Conservation (phyloP, 2,888 invertebrate species). For the Lobophora halterata region DNA sequence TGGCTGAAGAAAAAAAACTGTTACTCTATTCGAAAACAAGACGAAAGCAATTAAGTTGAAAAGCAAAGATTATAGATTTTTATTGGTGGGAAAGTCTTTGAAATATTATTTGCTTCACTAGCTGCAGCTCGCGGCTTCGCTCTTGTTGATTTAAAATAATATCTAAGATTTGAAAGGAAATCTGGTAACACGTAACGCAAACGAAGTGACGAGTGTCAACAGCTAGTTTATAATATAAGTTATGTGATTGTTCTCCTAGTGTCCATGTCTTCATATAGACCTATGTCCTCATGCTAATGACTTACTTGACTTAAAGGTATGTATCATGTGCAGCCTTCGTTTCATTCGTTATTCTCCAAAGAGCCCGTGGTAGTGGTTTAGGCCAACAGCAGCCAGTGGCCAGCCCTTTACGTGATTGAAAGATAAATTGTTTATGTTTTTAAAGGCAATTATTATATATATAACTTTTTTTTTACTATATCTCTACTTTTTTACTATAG, state of each 20-base stretch:
- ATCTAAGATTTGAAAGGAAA: too few relatives aligned
- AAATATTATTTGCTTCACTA: constrained; percentile 11
- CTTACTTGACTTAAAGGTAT: too few relatives aligned
- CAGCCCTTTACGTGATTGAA: constrained; percentile 69
- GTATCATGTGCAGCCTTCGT: too few relatives aligned
- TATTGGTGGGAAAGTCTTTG: constrained; percentile 24
- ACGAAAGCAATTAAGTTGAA: constrained; percentile 42
- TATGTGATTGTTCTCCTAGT: too few relatives aligned
- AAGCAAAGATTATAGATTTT: constrained; percentile 31
- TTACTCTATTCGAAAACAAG: constrained; percentile 41
- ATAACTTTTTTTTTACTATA: not conserved
- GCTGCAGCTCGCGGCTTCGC: too few relatives aligned
- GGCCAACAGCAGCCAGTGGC: constrained; percentile 46
- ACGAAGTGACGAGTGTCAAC: too few relatives aligned
- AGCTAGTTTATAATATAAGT: too few relatives aligned
- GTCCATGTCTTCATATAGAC: too few relatives aligned
- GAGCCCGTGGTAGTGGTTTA: constrained; percentile 46
- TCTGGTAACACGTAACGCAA: too few relatives aligned
- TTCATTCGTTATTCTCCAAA: constrained; percentile 11
- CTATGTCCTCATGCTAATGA: too few relatives aligned
- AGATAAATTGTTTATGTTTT: constrained; percentile 67
- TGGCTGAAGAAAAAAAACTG: constrained; percentile 47
- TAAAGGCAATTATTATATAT: constrained; percentile 48
- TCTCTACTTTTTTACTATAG: not conserved
- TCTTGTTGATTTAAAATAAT: not conserved